Evolutionary conservation across 1,140 invertebrate genomes (phyloP).

Genomic region (Drosophila teissieri): DNA sequence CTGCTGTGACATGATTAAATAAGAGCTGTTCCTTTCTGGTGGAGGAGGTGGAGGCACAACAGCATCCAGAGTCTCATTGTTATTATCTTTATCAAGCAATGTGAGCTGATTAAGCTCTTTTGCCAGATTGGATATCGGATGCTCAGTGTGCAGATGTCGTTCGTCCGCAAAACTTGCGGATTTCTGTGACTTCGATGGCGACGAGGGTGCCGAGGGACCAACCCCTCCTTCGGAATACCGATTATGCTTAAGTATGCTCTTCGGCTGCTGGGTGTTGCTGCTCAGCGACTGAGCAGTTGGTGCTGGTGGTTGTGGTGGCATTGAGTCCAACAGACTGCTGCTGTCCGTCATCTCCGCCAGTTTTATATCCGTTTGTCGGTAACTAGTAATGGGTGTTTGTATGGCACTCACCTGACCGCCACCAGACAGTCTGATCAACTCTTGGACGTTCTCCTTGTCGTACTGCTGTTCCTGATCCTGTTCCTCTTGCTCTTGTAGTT

Average conservation of each 20-base stretch:
- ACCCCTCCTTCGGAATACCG: constrained; percentile 70
- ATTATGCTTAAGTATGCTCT: constrained; percentile 84
- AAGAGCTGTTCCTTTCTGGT: constrained; percentile 92
- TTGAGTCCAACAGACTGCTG: constrained; percentile 42
- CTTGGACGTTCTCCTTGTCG: constrained; percentile 84
- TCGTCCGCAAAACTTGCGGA: constrained; percentile 83
- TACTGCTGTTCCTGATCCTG: constrained; percentile 88
- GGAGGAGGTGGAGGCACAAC: constrained; percentile 87
- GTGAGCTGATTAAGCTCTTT: constrained; percentile 72
- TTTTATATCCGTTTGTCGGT: constrained; percentile 82
- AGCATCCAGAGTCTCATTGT: constrained; percentile 59
- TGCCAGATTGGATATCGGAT: constrained; percentile 75
- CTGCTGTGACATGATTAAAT: constrained; percentile 90
- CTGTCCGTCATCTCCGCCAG: constrained; percentile 67
- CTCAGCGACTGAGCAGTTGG: constrained; percentile 6
- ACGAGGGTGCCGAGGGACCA: constrained; percentile 67
- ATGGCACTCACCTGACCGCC: constrained; percentile 69
- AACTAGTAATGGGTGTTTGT: constrained; percentile 76
- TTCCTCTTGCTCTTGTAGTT: constrained; percentile 90
- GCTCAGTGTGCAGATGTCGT: constrained; percentile 78
- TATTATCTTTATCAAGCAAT: constrained; percentile 67
- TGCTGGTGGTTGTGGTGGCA: constrained; percentile 11
- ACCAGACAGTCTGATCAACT: constrained; percentile 69
- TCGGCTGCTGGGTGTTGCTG: constrained; percentile 70
- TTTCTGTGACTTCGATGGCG: constrained; percentile 83